Evolutionary conservation across 2,113 vertebrate species (phyloP).

Genomic region (Copsychus sechellarum): DNA sequence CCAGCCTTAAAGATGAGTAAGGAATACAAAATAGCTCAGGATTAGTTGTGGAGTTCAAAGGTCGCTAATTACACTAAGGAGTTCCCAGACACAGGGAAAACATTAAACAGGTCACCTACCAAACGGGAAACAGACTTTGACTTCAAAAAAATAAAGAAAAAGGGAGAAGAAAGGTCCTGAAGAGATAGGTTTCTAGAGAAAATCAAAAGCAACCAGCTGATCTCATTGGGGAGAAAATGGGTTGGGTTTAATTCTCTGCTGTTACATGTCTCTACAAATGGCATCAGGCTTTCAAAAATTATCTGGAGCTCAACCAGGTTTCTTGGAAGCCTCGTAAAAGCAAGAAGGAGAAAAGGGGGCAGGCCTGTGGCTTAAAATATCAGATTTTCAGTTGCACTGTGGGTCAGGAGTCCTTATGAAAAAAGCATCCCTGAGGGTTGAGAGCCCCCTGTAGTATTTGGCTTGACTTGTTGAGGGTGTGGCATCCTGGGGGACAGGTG

Average conservation of each 20-base stretch:
- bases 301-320: constrained; percentile 14
- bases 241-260: constrained; percentile 48
- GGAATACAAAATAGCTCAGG: constrained; percentile 87
- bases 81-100: constrained; percentile 87
- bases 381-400: not conserved
- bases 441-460: not conserved
- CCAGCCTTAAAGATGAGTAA: constrained; percentile 87
- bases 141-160: constrained; percentile 62
- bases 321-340: not conserved
- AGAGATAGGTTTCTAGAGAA: constrained; percentile 79
- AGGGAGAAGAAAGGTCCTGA: constrained; percentile 70
- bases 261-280: constrained; percentile 7
- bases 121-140: constrained; percentile 84
- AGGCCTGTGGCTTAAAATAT: not conserved
- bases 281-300: constrained; percentile 25
- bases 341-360: not conserved
- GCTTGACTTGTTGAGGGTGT: not conserved
- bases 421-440: not conserved
- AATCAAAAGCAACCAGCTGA: constrained; percentile 75
- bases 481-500: not conserved
- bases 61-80: constrained; percentile 87
- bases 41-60: constrained; percentile 86
- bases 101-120: constrained; percentile 88
- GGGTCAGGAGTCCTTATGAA: not conserved
- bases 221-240: constrained; percentile 62